Base-by-base conservation (phyloP, 2,888 invertebrate genomes). In the Stegana nigrithorax region DNA sequence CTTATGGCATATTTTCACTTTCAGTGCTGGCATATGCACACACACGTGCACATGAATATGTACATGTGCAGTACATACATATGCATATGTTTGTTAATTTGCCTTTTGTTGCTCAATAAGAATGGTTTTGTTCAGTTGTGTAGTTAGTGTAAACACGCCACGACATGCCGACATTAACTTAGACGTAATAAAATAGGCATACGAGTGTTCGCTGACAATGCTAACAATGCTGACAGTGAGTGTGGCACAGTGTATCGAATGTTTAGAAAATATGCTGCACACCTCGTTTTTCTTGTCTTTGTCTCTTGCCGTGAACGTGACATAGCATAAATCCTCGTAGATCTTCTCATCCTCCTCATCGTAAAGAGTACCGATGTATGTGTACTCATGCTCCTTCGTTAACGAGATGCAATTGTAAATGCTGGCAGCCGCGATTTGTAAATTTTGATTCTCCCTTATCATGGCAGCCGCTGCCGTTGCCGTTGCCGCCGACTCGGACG, bases 271-370 rank as follows among this genome's bases (percentile, higher is more conserved):
- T 59, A 67, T 62, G 56, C 62, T 60, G 78, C 80, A 80, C 84
- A 92, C 92, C 92, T 92, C 91, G 71, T 91, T 89, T 72, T 80
- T 75, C 5, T 36, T 14, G 39, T 14, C 14, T 10, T 39, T 39
- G 83, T 88, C 87, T 72, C 88, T 86, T 74, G 91, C 89, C 71
- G 91, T 89, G 86, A 93, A 92, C 83, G 93, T 93, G 83, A 94
- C 92, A 86, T 93, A 94, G 89, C 94, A 94, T 75, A 95, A 89
- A 86, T 94, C 93, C 87, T 94, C 94, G 85, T 95, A 95, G 80
- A 94, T 91, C 87, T 93, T 93, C 85, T 93, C 93, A 76, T 93
- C 92, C 85, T 93, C 93, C 75, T 93, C 93, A 72, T 90, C 84
- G 67, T 83, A 83, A 71, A 84, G 81, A 63, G 83, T 83, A 64